phyloP scores from a whole-genome alignment of 92 coral and sea anemone species.

The Plumapathes pennacea region DNA sequence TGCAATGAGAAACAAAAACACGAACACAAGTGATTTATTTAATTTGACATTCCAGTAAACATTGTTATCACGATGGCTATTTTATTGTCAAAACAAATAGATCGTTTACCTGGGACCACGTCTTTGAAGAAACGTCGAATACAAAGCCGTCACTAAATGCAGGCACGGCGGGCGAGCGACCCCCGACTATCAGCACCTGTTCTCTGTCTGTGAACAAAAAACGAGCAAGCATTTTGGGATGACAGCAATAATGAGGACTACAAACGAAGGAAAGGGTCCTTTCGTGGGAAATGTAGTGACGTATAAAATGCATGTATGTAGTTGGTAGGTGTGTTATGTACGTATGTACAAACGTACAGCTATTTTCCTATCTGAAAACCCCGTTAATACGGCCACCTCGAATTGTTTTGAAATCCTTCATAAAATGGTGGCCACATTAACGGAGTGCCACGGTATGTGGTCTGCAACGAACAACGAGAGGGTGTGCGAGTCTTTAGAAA shows the following conservation, averaged over 20 bases:
- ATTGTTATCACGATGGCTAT: not conserved
- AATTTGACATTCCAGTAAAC: not conserved
- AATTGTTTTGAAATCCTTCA: too few relatives aligned
- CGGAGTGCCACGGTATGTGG: too few relatives aligned
- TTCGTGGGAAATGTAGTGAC: too few relatives aligned
- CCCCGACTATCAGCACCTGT: constrained; percentile 69
- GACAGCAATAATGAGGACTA: not conserved
- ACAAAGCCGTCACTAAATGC: constrained; percentile 72
- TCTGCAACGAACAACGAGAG: too few relatives aligned
- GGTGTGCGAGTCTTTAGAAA: too few relatives aligned
- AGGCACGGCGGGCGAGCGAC: constrained; percentile 41
- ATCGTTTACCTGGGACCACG: constrained; percentile 63
- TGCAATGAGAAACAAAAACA: too few relatives aligned
- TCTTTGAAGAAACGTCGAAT: constrained; percentile 35
- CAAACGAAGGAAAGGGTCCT: not conserved
- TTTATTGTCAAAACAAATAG: not conserved
- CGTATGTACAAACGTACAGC: too few relatives aligned
- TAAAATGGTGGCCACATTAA: too few relatives aligned
- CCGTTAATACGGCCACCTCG: too few relatives aligned
- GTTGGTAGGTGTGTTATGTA: too few relatives aligned
- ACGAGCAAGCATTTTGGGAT: not conserved
- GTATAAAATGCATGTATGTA: too few relatives aligned
- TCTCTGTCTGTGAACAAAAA: constrained; percentile 36
- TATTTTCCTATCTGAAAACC: too few relatives aligned
- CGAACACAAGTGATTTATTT: not conserved